phyloP scores from a whole-genome alignment of 2,113 vertebrate genomes.

The Ursus arctos region DNA sequence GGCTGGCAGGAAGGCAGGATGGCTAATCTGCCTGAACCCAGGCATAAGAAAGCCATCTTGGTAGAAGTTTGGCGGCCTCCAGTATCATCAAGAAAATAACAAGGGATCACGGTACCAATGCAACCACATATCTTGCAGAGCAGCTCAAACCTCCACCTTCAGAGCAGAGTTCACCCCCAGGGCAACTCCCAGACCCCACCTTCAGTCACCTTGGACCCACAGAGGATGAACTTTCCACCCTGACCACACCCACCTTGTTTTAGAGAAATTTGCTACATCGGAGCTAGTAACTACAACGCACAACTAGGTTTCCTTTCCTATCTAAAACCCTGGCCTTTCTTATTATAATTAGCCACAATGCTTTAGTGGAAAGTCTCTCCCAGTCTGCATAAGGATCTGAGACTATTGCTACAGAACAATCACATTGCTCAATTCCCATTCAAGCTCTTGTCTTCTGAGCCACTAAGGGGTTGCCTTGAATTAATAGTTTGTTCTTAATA shows the following conservation, averaged over 20 bases:
- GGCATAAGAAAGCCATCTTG: slow-evolving; percentile 6
- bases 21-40: background rate
- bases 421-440: slow-evolving; percentile 58
- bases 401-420: slow-evolving; percentile 60
- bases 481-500: slow-evolving; percentile 65
- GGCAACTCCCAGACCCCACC: background rate
- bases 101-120: background rate
- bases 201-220: background rate
- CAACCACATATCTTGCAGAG: background rate
- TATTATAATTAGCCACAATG: slow-evolving; percentile 63
- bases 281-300: background rate
- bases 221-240: background rate
- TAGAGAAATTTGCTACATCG: background rate
- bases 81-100: slow-evolving; percentile 17
- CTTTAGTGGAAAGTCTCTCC: slow-evolving; percentile 63
- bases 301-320: background rate
- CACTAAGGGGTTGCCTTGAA: slow-evolving; percentile 68
- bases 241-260: background rate
- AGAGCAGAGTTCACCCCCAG: background rate
- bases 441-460: slow-evolving; percentile 62
- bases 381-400: slow-evolving; percentile 22
- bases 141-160: background rate
- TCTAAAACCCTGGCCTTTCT: slow-evolving; percentile 22
- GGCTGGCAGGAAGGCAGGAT: background rate
- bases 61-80: background rate